phyloP scores from a whole-genome alignment of 2,888 invertebrate species.

The Drosophila neonasuta region DNA sequence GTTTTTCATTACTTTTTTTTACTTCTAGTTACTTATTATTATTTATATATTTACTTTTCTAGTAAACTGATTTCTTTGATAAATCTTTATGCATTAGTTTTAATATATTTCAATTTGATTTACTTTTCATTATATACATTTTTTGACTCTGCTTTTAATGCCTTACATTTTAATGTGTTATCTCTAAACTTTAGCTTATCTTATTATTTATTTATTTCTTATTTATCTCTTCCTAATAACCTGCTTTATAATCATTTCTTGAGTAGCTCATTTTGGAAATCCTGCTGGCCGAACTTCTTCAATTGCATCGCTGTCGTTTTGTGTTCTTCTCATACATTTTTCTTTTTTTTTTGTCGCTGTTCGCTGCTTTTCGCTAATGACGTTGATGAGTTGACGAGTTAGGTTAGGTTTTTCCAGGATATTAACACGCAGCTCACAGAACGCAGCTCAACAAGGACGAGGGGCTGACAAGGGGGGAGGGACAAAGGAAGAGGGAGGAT shows the following conservation, averaged over 20 bases:
- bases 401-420: slow-evolving; percentile 76
- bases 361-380: slow-evolving; percentile 71
- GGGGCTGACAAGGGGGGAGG: slow-evolving; percentile 17
- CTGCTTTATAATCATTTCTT: too few relatives aligned
- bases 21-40: too few relatives aligned
- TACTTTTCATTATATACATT: too few relatives aligned
- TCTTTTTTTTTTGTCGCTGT: neutral
- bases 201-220: neutral
- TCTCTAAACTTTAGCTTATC: neutral
- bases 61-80: too few relatives aligned
- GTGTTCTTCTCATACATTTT: slow-evolving; percentile 7
- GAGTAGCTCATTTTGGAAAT: slow-evolving; percentile 45
- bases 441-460: slow-evolving; percentile 7
- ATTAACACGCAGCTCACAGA: slow-evolving; percentile 53
- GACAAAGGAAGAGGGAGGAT: slow-evolving; percentile 7
- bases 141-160: too few relatives aligned
- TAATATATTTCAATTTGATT: too few relatives aligned
- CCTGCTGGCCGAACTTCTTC: slow-evolving; percentile 4
- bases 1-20: too few relatives aligned
- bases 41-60: too few relatives aligned
- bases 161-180: neutral
- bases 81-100: too few relatives aligned
- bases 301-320: slow-evolving; percentile 9
- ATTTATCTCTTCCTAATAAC: neutral
- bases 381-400: slow-evolving; percentile 78